These are phyloP conservation scores for Leptopilina clavipes DNA, from an alignment of 1,140 invertebrate genomes.

Conservation along the genomic window DNA sequence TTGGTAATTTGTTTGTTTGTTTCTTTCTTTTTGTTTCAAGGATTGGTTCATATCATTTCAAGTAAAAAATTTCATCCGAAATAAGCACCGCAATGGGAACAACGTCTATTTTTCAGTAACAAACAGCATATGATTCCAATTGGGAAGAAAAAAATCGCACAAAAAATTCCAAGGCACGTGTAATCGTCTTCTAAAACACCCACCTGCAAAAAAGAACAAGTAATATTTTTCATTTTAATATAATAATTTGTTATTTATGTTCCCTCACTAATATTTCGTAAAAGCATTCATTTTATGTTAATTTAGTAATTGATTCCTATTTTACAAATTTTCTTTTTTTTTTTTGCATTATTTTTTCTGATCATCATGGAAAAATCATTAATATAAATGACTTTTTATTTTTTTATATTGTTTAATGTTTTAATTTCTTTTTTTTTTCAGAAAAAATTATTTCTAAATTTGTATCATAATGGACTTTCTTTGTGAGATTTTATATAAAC, in stretches of 20 bases:
- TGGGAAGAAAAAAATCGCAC: constrained; percentile 91
- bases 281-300: constrained; percentile 16
- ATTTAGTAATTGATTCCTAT: background rate
- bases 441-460: too few relatives aligned
- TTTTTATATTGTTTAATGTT: too few relatives aligned
- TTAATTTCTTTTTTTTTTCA: too few relatives aligned
- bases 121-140: constrained; percentile 89
- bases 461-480: too few relatives aligned
- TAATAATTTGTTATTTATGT: too few relatives aligned
- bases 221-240: constrained; percentile 38
- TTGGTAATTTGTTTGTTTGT: background rate
- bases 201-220: constrained; percentile 73
- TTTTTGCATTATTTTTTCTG: background rate
- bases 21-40: background rate
- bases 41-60: background rate
- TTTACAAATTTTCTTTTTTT: background rate
- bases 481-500: too few relatives aligned
- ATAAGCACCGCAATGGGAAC: constrained; percentile 88
- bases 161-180: constrained; percentile 86
- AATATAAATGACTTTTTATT: too few relatives aligned
- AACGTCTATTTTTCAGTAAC: constrained; percentile 84
- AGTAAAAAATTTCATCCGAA: constrained; percentile 76
- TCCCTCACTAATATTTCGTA: too few relatives aligned
- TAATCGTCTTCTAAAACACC: constrained; percentile 90
- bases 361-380: too few relatives aligned